These are phyloP conservation scores for Nasonia longicornis DNA, from an alignment of 1,140 invertebrate species.

Conservation along the genomic window DNA sequence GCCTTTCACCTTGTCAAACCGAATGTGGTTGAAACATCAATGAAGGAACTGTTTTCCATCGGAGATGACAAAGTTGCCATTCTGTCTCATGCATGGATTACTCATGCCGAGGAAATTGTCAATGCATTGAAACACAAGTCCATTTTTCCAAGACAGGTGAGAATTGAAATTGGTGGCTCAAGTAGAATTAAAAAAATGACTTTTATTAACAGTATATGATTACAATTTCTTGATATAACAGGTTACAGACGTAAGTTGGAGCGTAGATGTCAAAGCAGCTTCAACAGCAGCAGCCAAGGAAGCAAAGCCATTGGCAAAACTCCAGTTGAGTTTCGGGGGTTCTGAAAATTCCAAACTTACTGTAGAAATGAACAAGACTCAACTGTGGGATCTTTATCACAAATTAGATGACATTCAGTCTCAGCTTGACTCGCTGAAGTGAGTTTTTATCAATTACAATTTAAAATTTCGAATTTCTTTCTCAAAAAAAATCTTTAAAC, in stretches of 20 bases:
- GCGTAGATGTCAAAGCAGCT: slow-evolving; percentile 59
- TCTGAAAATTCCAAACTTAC: slow-evolving; percentile 53
- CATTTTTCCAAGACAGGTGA: slow-evolving; percentile 61
- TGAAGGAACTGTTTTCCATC: slow-evolving; percentile 57
- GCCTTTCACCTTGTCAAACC: slow-evolving; percentile 58
- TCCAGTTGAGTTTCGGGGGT: slow-evolving; percentile 58
- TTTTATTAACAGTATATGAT: neutral
- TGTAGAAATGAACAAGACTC: slow-evolving; percentile 59
- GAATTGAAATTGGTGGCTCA: neutral
- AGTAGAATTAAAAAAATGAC: neutral
- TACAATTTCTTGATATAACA: slow-evolving; percentile 36
- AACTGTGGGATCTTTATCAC: slow-evolving; percentile 58
- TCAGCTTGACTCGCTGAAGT: slow-evolving; percentile 62
- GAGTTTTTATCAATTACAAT: slow-evolving; percentile 33
- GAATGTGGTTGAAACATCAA: slow-evolving; percentile 52
- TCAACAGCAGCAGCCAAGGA: slow-evolving; percentile 59
- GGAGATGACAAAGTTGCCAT: slow-evolving; percentile 57
- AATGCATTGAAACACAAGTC: slow-evolving; percentile 56
- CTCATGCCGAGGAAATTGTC: slow-evolving; percentile 59
- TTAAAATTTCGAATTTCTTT: slow-evolving; percentile 27
- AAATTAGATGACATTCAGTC: slow-evolving; percentile 62
- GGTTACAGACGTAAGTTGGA: slow-evolving; percentile 61
- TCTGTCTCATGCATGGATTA: slow-evolving; percentile 59
- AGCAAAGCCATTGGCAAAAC: slow-evolving; percentile 53
- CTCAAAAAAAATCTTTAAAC: slow-evolving; percentile 27